Conservation (phyloP, 2,888 invertebrate species). For the Polyommatus icarus region DNA sequence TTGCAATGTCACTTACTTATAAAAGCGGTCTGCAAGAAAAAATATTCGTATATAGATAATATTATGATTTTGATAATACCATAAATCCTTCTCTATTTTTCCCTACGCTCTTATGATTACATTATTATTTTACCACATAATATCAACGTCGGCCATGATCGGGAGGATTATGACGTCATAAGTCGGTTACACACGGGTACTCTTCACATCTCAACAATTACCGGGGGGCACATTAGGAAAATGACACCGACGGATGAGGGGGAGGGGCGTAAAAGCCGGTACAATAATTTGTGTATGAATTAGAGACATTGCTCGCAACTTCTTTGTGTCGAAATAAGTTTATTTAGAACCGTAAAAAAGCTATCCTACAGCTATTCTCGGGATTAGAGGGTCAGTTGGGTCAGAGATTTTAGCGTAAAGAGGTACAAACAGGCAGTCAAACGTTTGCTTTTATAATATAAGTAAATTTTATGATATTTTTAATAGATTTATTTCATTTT, state of each 20-base stretch:
- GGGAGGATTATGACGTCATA: neutral
- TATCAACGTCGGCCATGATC: neutral
- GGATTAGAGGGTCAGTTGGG: no score
- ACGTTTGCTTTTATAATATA: no score
- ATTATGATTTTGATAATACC: neutral
- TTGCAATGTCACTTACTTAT: no score
- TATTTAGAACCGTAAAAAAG: no score
- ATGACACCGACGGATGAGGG: neutral
- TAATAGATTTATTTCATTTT: no score
- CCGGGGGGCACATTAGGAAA: slow-evolving; percentile 13
- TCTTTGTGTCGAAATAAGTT: neutral
- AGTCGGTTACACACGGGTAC: neutral
- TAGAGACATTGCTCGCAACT: neutral
- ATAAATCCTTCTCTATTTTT: neutral
- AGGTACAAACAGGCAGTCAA: no score
- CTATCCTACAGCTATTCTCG: no score
- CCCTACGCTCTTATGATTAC: neutral
- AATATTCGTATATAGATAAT: no score
- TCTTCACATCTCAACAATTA: slow-evolving; percentile 21
- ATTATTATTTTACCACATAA: neutral
- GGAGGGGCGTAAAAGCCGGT: neutral
- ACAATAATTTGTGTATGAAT: neutral
- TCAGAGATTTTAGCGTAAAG: no score
- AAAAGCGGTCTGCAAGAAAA: no score
- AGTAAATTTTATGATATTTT: no score